phyloP scores from a whole-genome alignment of 2,113 vertebrate genomes.

The Abramis brama region DNA sequence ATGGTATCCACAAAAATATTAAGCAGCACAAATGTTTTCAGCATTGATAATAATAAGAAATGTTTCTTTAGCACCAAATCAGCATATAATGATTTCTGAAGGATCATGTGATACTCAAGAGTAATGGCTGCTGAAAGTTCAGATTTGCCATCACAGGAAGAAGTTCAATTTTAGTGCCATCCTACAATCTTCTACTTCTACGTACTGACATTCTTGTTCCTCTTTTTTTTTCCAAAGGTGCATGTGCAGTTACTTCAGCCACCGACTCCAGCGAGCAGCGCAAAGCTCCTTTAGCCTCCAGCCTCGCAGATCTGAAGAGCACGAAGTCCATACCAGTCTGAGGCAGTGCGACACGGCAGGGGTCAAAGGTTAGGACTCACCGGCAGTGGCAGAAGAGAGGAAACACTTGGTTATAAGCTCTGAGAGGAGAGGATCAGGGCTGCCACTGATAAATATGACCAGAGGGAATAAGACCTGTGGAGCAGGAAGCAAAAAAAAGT shows the following conservation, averaged over 20 bases:
- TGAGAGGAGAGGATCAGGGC: constrained; percentile 62
- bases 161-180: not conserved
- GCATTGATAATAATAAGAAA: no score
- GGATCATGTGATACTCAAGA: not conserved
- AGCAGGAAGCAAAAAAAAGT: constrained; percentile 79
- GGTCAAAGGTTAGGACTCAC: constrained; percentile 54
- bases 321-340: constrained; percentile 12
- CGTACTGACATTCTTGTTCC: not conserved
- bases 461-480: constrained; percentile 28
- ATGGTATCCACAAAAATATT: not conserved
- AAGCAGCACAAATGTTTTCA: not conserved
- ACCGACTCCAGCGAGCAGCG: constrained; percentile 72
- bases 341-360: constrained; percentile 56
- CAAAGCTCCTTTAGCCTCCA: constrained; percentile 79
- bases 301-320: constrained; percentile 56
- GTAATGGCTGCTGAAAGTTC: not conserved
- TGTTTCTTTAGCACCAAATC: not conserved
- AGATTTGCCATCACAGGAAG: not conserved
- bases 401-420: constrained; percentile 59
- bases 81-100: not conserved
- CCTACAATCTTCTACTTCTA: not conserved
- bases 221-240: constrained; percentile 68
- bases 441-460: constrained; percentile 61
- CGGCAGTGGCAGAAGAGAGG: constrained; percentile 63
- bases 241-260: constrained; percentile 70